Base-by-base conservation (phyloP, 2,113 vertebrate species). In the Crypturellus undulatus region DNA sequence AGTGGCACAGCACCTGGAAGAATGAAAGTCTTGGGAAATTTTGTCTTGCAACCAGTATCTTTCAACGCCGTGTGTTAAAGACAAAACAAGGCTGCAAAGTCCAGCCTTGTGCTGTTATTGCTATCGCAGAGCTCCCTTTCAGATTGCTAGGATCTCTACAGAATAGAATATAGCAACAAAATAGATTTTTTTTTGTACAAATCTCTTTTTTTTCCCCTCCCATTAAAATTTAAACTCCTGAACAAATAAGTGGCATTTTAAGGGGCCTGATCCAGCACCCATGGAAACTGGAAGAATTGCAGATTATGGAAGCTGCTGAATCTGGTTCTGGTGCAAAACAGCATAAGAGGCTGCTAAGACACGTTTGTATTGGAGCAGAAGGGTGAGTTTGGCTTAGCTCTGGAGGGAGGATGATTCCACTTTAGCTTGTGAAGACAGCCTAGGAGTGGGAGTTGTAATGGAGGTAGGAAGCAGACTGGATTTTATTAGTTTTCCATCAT, bases 401-500 rank as follows among this genome's bases (percentile, higher is more conserved):
- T 87, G 76, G 84, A 85, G 84, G 76, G 68, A 94, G 82, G 89
- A 65, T 85, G 84, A 90, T 87, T 95, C 58, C 79, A 49, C 79
- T 71, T 72, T 0, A 84, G 67, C 58, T 87, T 10, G 14, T 89
- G 91, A 88, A 86, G 89, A 95, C 89, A 71, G 94, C 59, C 71
- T 45, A 72, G 58, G 91, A 85, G 85, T 84, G 79, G 76, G 91
- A 96, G 72, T 90, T 83, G 60, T 69, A 95, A 86, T 47, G 73
- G 86, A 92, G 67, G 91, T 90, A 89, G 81, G 91, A 94, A 95
- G 36, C 92, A 85, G 81, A 78, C 96, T 97, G 96, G 96, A 84
- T 96, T 96, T 96, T 94, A 97, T 97, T 97, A 97, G 96, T 88
- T 91, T 96, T 96, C 95, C 90, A 93, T 97, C 96, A 96, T 97